These are phyloP conservation scores for Neolamprologus sp. DNA, from an alignment of 2,113 vertebrate genomes.

Conservation along the genomic window DNA sequence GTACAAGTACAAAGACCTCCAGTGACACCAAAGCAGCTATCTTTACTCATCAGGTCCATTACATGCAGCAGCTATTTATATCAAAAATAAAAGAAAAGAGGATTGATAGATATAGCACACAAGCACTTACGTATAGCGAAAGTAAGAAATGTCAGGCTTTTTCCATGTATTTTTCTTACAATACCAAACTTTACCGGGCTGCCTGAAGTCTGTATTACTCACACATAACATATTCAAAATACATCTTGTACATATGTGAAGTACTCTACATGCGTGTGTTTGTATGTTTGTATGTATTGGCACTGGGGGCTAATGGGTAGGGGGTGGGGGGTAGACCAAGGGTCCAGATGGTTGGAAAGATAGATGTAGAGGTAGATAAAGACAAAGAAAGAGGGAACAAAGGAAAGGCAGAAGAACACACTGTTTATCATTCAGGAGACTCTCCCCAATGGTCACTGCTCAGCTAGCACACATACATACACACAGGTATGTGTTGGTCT, in stretches of 20 bases:
- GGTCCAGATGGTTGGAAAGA: conserved; percentile 9
- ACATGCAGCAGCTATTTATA: not conserved
- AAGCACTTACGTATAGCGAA: not conserved
- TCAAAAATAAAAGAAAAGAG: not conserved
- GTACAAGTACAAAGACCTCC: not conserved
- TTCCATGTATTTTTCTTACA: not conserved
- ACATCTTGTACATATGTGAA: not conserved
- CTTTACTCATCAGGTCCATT: not conserved
- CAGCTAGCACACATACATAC: not conserved
- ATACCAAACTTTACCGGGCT: not conserved
- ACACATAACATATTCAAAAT: not conserved
- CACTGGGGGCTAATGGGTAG: not conserved
- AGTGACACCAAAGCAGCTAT: not conserved
- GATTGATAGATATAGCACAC: not conserved
- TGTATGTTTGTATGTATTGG: not conserved
- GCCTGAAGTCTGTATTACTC: not conserved
- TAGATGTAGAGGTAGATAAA: not conserved
- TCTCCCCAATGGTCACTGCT: conserved; percentile 3
- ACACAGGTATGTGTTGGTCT: conserved; percentile 13
- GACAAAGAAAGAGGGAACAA: not conserved
- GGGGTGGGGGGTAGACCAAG: not conserved
- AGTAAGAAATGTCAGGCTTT: not conserved
- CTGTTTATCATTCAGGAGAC: conserved; percentile 12
- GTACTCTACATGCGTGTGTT: not conserved
- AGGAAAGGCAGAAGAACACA: not conserved